A percentile compares a stretch with the other conserved stretches of the same genome.
Evolutionary conservation across 2,888 invertebrate species (phyloP).

Genomic region (Troides aeacus): DNA sequence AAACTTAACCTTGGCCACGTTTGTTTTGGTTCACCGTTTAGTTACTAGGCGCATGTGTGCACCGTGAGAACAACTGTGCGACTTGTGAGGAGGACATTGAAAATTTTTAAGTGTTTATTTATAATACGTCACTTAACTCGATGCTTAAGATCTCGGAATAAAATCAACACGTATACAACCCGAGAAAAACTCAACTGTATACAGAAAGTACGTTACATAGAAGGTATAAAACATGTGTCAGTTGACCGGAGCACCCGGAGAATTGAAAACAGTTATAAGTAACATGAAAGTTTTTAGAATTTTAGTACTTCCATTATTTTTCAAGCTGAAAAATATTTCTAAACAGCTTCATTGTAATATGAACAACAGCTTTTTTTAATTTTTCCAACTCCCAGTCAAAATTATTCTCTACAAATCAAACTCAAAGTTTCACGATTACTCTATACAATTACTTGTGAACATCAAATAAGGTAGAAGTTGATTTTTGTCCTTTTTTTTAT

Average conservation of each 20-base stretch:
- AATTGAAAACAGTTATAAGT: neutral
- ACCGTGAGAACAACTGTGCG: conserved; percentile 64
- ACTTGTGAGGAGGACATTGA: conserved; percentile 38
- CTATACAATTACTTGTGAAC: too few species aligned
- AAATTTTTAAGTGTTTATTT: conserved; percentile 29
- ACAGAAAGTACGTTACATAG: neutral
- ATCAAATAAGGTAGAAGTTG: too few species aligned
- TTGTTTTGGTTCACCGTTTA: conserved; percentile 69
- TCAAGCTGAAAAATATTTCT: too few species aligned
- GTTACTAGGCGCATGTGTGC: conserved; percentile 59
- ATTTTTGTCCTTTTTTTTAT: too few species aligned
- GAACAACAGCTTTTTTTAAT: too few species aligned
- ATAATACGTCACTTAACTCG: conserved; percentile 12
- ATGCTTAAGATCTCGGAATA: neutral
- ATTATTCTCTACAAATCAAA: too few species aligned
- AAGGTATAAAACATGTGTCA: neutral
- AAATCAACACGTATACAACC: neutral
- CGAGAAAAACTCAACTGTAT: neutral
- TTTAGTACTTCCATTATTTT: too few species aligned
- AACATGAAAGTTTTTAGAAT: neutral
- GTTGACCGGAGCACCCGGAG: neutral
- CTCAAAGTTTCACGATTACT: too few species aligned
- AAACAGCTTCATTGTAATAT: too few species aligned
- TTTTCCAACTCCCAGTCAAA: too few species aligned
- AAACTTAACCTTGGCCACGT: conserved; percentile 72